Base-by-base conservation (phyloP, 1,140 invertebrate genomes). In the Pseudomyrmex sp. region DNA sequence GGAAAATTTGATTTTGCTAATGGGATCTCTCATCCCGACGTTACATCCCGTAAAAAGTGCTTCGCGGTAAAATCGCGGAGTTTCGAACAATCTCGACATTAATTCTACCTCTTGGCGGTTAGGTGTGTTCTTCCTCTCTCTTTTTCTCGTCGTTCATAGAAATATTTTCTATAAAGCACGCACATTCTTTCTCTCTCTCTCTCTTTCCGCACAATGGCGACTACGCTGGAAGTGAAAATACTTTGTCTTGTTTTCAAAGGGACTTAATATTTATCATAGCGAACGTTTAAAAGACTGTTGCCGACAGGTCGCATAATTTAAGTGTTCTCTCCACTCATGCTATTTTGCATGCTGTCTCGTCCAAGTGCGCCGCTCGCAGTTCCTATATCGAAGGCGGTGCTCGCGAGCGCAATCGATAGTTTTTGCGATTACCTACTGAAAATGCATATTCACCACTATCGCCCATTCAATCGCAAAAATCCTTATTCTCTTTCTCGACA, bases 271-370 rank as follows among this genome's bases (percentile, higher is more conserved):
- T 87, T 87, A 88, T 84, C 86, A 59, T 9, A 10, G 73, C 66
- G 52, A 61, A 65, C 52, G 59, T 46, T 72, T 82, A 75, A 87
- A 88, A 80, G 83, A 84, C 85, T 88, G 85, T 84, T 74, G 59
- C 83, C 70, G 75, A 75, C 85, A 88, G 87, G 63, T 85, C 70
- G 52, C 86, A 87, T 87, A 88, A 85, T 85, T 87, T 87, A 88
- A 85, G 77, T 72, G 54, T 82, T 87, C 63, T 54, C 62, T 80
- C 62, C 58, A 80, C 82, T 80, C 86, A 80, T 70, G 75, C 82
- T 87, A 88, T 86, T 88, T 86, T 58, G 66, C 85, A 84, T 86
- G 61, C 86, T 69, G 85, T 86, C 85, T 79, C 85, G 73, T 84
- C 44, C 73, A 73, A 72, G 44, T 26, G 44, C 48, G 84, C 23